A percentile compares a stretch with the other conserved stretches of the same genome.
Conservation (phyloP, 2,888 invertebrate genomes). For the Drosophila hamatofila region DNA sequence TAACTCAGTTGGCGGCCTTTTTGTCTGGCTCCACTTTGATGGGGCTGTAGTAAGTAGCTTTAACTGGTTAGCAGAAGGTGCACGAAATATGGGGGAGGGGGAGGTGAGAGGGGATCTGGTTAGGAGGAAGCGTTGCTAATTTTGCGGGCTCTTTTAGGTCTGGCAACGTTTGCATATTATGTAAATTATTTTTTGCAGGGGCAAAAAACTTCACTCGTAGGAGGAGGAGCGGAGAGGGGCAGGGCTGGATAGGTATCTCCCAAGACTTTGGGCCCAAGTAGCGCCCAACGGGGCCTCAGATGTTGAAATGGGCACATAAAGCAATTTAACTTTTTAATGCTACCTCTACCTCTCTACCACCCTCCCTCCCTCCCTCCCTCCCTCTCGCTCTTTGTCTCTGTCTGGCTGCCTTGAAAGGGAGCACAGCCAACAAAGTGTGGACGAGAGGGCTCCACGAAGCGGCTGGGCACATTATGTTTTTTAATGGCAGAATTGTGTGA, state of each 20-base stretch:
- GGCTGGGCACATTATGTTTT: slow-evolving; percentile 52
- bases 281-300: slow-evolving; percentile 66
- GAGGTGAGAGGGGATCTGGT: too few relatives aligned
- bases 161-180: slow-evolving; percentile 67
- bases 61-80: slow-evolving; percentile 2
- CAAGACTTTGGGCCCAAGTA: slow-evolving; percentile 42
- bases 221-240: background rate
- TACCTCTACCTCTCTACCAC: background rate
- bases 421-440: background rate
- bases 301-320: slow-evolving; percentile 74
- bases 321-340: slow-evolving; percentile 78
- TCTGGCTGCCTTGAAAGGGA: slow-evolving; percentile 4
- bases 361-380: background rate
- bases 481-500: slow-evolving; percentile 73
- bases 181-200: slow-evolving; percentile 75
- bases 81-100: background rate
- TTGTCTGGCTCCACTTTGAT: slow-evolving; percentile 15
- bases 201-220: slow-evolving; percentile 39
- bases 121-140: slow-evolving; percentile 7
- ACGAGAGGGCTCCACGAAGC: background rate
- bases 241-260: background rate
- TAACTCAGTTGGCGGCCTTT: slow-evolving; percentile 4
- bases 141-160: slow-evolving; percentile 29
- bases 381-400: background rate
- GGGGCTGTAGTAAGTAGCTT: slow-evolving; percentile 13